A percentile compares a stretch with the other conserved stretches of the same genome.
These are phyloP conservation scores for Drosophila nr. fundita DNA, from an alignment of 2,888 invertebrate species.

Conservation along the genomic window DNA sequence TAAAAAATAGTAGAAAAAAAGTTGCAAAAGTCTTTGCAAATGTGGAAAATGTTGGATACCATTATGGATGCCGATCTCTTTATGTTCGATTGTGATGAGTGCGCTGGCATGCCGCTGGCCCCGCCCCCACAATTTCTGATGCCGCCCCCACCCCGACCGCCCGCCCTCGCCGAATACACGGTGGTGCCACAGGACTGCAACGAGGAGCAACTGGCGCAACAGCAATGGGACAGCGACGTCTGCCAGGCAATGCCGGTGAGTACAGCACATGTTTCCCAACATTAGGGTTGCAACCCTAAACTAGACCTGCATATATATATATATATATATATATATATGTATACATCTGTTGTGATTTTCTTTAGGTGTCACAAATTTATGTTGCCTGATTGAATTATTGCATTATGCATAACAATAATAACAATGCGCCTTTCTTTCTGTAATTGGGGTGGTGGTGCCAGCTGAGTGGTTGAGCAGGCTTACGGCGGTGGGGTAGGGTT, in stretches of 20 bases:
- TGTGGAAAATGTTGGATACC: conserved; percentile 84
- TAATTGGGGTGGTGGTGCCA: conserved; percentile 28
- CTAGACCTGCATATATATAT: conserved; percentile 36
- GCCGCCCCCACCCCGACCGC: conserved; percentile 84
- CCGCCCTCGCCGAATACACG: conserved; percentile 79
- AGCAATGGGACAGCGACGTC: conserved; percentile 84
- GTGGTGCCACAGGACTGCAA: conserved; percentile 81
- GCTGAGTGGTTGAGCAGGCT: background rate
- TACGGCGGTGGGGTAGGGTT: conserved; percentile 20
- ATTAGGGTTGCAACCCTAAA: conserved; percentile 66
- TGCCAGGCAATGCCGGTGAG: conserved; percentile 85
- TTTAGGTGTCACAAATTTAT: conserved; percentile 67
- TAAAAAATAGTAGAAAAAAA: background rate
- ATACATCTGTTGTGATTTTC: conserved; percentile 66
- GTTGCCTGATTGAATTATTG: conserved; percentile 76
- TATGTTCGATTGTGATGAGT: conserved; percentile 84
- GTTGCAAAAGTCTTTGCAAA: conserved; percentile 57
- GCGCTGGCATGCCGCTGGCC: conserved; percentile 82
- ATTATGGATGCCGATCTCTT: conserved; percentile 79
- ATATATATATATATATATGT: background rate
- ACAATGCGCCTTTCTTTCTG: conserved; percentile 37
- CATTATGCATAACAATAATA: conserved; percentile 56
- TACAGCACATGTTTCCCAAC: conserved; percentile 21
- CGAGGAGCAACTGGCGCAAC: conserved; percentile 81
- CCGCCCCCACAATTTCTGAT: conserved; percentile 85